A percentile compares a stretch with the other conserved stretches of the same genome.
phyloP scores from a whole-genome alignment of 2,797 vertebrate genomes.

The Phylloscopus collybita region DNA sequence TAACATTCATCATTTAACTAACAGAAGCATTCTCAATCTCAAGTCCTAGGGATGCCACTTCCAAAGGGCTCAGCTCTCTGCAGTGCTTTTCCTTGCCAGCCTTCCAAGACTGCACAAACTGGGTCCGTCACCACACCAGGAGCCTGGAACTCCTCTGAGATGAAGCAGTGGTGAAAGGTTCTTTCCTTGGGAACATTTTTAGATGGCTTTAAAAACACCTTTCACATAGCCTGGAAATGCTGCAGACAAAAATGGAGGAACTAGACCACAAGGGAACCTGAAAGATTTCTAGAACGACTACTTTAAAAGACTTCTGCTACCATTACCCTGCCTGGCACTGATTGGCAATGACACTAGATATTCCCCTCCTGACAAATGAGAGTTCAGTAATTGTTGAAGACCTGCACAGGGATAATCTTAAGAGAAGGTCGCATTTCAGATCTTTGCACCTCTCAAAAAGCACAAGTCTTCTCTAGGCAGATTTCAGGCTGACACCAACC shows the following conservation, averaged over 20 bases:
- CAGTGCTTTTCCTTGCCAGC: not conserved
- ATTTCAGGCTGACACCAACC: not conserved
- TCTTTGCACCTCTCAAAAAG: not conserved
- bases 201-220: not conserved
- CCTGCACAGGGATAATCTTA: not conserved
- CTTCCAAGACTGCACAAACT: not conserved
- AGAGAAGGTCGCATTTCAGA: not conserved
- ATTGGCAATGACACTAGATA: no score
- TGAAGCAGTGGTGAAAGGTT: not conserved
- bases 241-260: not conserved
- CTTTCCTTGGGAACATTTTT: not conserved
- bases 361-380: no score
- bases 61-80: not conserved
- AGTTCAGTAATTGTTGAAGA: not conserved
- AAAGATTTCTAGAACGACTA: not conserved
- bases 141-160: not conserved
- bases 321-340: no score
- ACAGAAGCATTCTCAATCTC: not conserved
- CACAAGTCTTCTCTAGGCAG: not conserved
- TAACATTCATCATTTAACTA: not conserved
- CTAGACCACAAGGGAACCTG: not conserved
- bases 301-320: not conserved
- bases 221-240: not conserved
- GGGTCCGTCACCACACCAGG: not conserved
- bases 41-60: not conserved